Evolutionary conservation across 2,113 vertebrate species (phyloP), one percentile per base, ranked within the genome.

Genomic region (Planiliza haematocheilus): DNA sequence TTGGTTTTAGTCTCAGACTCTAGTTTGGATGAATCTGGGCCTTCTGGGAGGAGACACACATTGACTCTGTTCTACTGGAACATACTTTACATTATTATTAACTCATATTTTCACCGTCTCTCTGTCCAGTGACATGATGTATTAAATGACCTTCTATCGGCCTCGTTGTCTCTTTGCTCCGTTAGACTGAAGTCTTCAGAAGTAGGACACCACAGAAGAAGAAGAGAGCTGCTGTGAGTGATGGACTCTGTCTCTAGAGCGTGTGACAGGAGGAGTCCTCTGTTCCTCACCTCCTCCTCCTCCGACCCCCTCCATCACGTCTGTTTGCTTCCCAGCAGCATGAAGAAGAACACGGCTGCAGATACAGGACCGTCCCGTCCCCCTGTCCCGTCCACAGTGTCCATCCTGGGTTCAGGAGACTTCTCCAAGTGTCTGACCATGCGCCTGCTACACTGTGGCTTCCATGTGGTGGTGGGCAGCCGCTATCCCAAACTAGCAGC

Each of bases 161-260:
- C 38, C 34, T 6, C 24, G 24, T 30, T 30, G 24, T 5, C 24
- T 30, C 24, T 30, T 30, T 30, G 3, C 24, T 5, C 24, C 24
- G 24, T 30, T 30, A 30, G 24, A 7, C 18, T 64, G 46, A 59
- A 20, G 7, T 51, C 24, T 5, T 68, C 18, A 9, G 71, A 8
- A 65, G 8, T 48, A 30, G 16, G 21, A 39, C 17, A 7, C 9
- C 8, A 14, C 1, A 48, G 58, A 41, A n/a, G n/a, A n/a, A n/a
- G n/a, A n/a, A n/a, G n/a, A n/a, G n/a, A 30, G 58, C 50, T 10
- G 39, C 53, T 38, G 24, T n/a, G n/a, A n/a, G 91, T 38, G 77
- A 99, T 98, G 97, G 97, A 97, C 90, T 93, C 96, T 0, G 93
- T 96, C 77, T 96, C 95, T 30, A 94, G 97, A 95, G 93, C 95